phyloP scores from a whole-genome alignment of 1,140 invertebrate genomes.

The Lepidurus apus region DNA sequence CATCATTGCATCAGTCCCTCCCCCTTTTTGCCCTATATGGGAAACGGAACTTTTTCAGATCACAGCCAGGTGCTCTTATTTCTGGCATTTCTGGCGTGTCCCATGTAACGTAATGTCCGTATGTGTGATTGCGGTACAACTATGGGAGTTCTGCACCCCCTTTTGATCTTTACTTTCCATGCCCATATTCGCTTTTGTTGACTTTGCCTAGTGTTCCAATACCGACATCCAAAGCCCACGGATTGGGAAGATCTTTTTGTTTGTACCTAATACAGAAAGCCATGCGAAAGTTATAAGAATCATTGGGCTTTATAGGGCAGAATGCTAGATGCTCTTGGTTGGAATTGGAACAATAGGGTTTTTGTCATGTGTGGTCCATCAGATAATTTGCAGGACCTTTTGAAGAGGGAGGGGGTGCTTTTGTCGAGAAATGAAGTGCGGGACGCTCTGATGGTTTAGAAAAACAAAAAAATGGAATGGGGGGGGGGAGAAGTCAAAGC shows the following conservation, averaged over 20 bases:
- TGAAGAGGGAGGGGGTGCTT: not conserved
- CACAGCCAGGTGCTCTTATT: slow-evolving; percentile 13
- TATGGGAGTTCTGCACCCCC: not conserved
- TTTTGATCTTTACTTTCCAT: not conserved
- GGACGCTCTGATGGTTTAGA: slow-evolving; percentile 2
- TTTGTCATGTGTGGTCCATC: slow-evolving; percentile 21
- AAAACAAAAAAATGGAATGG: not conserved
- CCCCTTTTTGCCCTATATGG: slow-evolving; percentile 9
- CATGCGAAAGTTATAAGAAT: not conserved
- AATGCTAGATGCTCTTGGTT: slow-evolving; percentile 14
- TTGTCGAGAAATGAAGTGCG: slow-evolving; percentile 15
- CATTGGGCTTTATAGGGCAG: slow-evolving; percentile 14
- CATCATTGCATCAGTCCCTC: not conserved
- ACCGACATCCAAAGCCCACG: not conserved
- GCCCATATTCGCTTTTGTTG: not conserved
- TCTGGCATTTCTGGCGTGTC: not conserved
- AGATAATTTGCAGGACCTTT: slow-evolving; percentile 18
- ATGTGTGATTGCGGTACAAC: not conserved
- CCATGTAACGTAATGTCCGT: not conserved
- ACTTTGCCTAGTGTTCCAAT: not conserved
- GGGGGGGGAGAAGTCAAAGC: slow-evolving; percentile 1
- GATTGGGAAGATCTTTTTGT: not conserved
- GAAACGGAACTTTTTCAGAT: not conserved
- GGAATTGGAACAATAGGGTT: slow-evolving; percentile 5
- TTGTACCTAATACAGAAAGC: not conserved